Evolutionary conservation across 2,113 vertebrate genomes (phyloP), one percentile per base, ranked within the genome.

Genomic region (Hyla sarda): DNA sequence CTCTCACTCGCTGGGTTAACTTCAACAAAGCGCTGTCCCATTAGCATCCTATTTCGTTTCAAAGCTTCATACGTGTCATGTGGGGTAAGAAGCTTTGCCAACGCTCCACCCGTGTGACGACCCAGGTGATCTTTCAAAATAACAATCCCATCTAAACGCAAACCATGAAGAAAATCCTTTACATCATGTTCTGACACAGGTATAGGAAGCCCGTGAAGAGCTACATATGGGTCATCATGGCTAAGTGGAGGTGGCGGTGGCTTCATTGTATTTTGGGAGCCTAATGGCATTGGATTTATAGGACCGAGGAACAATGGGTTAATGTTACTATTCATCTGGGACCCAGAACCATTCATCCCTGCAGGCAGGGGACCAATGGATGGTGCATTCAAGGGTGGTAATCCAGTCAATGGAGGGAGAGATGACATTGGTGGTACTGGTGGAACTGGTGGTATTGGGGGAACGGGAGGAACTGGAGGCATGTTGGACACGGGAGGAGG

Each of bases 61-160:
- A 98, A 93, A 84, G 97, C 97, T 95, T 99, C 98, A 92, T 97
- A 98, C 0, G 97, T 96, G 89, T 99, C 98, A 91, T 98, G 98
- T 80, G 97, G 97, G n/a, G 94, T 95, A 88, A 96, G 97, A 91
- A 99, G 99, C 88, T 97, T 98, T 88, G 97, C 97, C 90, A 99
- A 90, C 87, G 97, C 98, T 88, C 97, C 96, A 90, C 98, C 97
- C 88, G 92, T 97, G 91, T 95, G 96, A 86, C 98, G 95, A 82
- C 97, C 97, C 89, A 97, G 92, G 67, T 94, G 93, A 92, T 99
- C 98, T 91, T 97, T 96, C 85, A 97, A 90, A 88, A 99, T 92
- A 82, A 96, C 95, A 81, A 99, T 88, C 0, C 93, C 96, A 89
- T 99, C 97, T 88, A 99, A 91, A 71, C 95, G 95, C 76, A 99